A percentile compares a stretch with the other conserved stretches of the same genome.
These are phyloP conservation scores for Seriola dumerili DNA, from an alignment of 2,113 vertebrate genomes.

Conservation along the genomic window DNA sequence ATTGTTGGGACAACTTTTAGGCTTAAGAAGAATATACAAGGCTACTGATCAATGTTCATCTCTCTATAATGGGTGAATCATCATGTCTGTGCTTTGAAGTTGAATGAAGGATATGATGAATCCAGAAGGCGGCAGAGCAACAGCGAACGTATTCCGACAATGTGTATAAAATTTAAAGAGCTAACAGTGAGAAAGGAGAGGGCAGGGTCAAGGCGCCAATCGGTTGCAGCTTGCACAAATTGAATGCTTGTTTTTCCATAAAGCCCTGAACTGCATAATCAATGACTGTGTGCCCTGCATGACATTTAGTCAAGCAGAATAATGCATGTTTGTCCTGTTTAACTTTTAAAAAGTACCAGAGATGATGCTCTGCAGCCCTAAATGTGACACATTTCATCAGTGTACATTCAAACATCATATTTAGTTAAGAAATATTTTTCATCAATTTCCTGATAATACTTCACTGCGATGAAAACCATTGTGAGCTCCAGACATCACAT, in stretches of 20 bases:
- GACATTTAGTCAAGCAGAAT: conserved; percentile 30
- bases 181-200: not conserved
- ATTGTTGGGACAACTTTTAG: not conserved
- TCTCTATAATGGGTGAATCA: not conserved
- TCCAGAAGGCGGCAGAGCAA: not conserved
- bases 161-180: not conserved
- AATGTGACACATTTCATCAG: not conserved
- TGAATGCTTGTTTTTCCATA: conserved; percentile 30
- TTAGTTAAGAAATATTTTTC: not conserved
- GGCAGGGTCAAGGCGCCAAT: conserved; percentile 4
- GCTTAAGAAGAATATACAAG: not conserved
- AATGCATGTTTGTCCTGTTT: conserved; percentile 28
- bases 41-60: not conserved
- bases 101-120: not conserved
- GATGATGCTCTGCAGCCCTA: not conserved
- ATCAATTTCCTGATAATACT: conserved; percentile 4
- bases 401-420: not conserved
- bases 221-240: conserved; percentile 16
- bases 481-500: conserved; percentile 30
- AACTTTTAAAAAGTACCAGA: conserved; percentile 11
- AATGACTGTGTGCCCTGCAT: not conserved
- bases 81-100: not conserved
- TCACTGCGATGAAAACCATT: not conserved
- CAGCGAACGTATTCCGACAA: not conserved
- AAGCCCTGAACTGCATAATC: conserved; percentile 25